Evolutionary conservation across 2,797 vertebrate species (phyloP).

Genomic region (Notoglanidium macrostoma): DNA sequence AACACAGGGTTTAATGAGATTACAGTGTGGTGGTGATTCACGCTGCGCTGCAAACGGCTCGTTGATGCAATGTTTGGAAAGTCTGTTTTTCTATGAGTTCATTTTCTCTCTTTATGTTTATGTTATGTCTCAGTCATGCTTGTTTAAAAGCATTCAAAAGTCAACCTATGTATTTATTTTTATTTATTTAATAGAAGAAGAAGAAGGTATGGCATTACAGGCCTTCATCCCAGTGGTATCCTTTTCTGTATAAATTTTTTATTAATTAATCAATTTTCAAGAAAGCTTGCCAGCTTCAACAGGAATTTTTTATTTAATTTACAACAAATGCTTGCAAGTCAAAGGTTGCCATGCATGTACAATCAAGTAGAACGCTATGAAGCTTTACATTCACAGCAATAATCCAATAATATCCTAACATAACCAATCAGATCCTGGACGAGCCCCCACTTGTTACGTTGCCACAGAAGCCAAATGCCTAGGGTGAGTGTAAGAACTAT

Average conservation of each 20-base stretch:
- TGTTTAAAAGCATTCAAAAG: neutral
- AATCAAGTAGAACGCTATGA: too few species aligned
- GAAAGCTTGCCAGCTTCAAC: too few species aligned
- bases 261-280: too few species aligned
- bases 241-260: neutral
- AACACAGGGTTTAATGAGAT: neutral
- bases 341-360: too few species aligned
- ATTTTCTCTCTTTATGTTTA: neutral
- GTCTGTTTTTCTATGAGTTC: neutral
- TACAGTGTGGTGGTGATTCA: neutral
- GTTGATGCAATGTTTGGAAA: neutral
- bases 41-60: neutral
- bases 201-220: neutral
- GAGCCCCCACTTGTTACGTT: too few species aligned
- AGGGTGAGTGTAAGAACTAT: too few species aligned
- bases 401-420: too few species aligned
- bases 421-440: too few species aligned
- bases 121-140: neutral
- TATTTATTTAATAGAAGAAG: neutral
- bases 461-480: too few species aligned
- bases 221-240: neutral
- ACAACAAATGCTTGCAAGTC: too few species aligned
- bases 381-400: too few species aligned
- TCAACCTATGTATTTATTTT: neutral
- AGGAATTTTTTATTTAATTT: neutral